Percentiles rank a stretch among this genome's conserved stretches.
Conservation (phyloP, 2,797 vertebrate species). For the Coracias cyanogaster region DNA sequence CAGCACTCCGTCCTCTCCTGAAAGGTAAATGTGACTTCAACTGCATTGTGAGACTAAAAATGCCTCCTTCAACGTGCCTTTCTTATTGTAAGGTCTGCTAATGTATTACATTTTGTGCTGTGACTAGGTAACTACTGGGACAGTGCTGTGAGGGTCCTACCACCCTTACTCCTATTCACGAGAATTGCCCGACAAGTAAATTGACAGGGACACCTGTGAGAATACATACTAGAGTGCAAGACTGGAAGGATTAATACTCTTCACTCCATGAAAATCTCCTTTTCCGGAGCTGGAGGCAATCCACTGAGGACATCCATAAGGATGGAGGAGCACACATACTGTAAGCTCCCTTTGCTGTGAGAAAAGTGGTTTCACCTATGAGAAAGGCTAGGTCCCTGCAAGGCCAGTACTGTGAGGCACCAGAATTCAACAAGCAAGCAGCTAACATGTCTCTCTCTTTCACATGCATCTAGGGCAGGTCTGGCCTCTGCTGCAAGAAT, state of each 20-base stretch:
- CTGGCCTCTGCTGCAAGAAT: not conserved
- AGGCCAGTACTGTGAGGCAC: not conserved
- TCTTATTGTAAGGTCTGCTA: not conserved
- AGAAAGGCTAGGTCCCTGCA: not conserved
- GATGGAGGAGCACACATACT: not conserved
- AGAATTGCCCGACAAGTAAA: not conserved
- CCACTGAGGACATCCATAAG: not conserved
- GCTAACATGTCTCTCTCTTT: not conserved
- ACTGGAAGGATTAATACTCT: not conserved
- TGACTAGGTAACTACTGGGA: not conserved
- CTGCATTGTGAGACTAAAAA: not conserved
- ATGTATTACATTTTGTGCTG: not conserved
- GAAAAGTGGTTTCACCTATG: not conserved
- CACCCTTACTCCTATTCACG: not conserved
- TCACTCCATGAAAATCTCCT: not conserved
- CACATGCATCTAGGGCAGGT: constrained; percentile 16
- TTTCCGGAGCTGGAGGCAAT: not conserved
- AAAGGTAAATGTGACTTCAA: not conserved
- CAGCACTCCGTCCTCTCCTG: not conserved
- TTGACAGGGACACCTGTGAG: not conserved
- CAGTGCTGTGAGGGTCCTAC: not conserved
- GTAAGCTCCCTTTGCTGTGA: not conserved
- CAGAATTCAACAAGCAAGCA: not conserved
- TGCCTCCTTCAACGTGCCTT: not conserved
- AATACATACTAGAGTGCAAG: not conserved